A percentile compares a stretch with the other conserved stretches of the same genome.
Evolutionary conservation across 2,888 invertebrate species (phyloP).

Genomic region (Halictus quadricinctus): DNA sequence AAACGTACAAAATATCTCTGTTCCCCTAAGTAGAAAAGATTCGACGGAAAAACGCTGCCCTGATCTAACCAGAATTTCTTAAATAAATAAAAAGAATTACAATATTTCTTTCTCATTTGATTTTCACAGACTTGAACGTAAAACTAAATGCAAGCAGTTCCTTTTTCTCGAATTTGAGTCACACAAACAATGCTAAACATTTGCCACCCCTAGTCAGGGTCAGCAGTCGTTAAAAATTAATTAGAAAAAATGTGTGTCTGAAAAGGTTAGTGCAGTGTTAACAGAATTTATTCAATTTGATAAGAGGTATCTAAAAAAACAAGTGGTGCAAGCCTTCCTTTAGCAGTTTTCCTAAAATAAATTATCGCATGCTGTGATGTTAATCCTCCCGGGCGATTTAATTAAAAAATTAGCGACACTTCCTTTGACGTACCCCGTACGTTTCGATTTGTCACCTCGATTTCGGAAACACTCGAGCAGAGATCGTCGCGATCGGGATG

Average conservation of each 20-base stretch:
- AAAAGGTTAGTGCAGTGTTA: too few relatives aligned
- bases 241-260: too few relatives aligned
- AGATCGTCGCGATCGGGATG: neutral
- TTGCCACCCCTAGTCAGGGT: too few relatives aligned
- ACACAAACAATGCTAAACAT: too few relatives aligned
- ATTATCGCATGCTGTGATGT: neutral
- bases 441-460: neutral
- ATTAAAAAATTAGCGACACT: neutral
- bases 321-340: neutral
- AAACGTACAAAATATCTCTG: slow-evolving; percentile 64
- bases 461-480: neutral
- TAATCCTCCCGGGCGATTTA: neutral
- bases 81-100: neutral
- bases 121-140: neutral
- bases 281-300: too few relatives aligned
- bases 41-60: neutral
- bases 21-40: slow-evolving; percentile 36
- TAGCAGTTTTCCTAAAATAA: neutral
- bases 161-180: neutral
- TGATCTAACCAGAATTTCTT: slow-evolving; percentile 9
- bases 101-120: neutral
- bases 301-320: neutral
- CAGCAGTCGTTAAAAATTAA: too few relatives aligned
- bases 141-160: neutral
- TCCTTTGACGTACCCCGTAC: neutral